These are phyloP conservation scores for Sphyrna mokarran DNA, from an alignment of 2,113 vertebrate species.

Conservation along the genomic window DNA sequence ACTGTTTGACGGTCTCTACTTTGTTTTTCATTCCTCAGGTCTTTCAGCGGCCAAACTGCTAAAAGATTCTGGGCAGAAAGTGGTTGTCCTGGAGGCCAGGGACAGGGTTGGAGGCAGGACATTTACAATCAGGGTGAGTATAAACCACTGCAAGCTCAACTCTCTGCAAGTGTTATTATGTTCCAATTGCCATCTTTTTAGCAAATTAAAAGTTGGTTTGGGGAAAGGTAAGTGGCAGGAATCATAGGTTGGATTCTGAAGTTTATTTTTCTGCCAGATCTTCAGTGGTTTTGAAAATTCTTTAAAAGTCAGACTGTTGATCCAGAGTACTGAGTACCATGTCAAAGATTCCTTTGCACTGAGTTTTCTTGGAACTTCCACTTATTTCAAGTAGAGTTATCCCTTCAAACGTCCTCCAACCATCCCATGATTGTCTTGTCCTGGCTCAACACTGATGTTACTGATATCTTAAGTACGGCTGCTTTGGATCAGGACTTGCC, in stretches of 20 bases:
- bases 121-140: conserved; percentile 76
- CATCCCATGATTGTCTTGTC: too few relatives aligned
- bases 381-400: too few relatives aligned
- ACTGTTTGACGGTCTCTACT: background rate
- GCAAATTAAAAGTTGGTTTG: background rate
- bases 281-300: conserved; percentile 39
- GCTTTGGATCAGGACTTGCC: too few relatives aligned
- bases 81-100: conserved; percentile 83
- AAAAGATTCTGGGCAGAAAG: conserved; percentile 71
- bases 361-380: too few relatives aligned
- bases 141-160: background rate
- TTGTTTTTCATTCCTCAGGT: conserved; percentile 57
- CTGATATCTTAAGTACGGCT: too few relatives aligned
- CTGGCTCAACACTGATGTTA: too few relatives aligned
- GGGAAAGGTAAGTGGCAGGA: background rate
- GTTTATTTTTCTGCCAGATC: background rate
- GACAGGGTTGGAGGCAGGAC: conserved; percentile 90
- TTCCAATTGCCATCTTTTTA: background rate
- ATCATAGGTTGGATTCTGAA: background rate
- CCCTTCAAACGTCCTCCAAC: too few relatives aligned
- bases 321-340: background rate
- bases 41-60: conserved; percentile 86
- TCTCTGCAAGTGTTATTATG: background rate
- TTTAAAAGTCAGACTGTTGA: conserved; percentile 31
- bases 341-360: too few relatives aligned